These are phyloP conservation scores for Cyanoderma ruficeps DNA, from an alignment of 2,113 vertebrate species.

Conservation along the genomic window DNA sequence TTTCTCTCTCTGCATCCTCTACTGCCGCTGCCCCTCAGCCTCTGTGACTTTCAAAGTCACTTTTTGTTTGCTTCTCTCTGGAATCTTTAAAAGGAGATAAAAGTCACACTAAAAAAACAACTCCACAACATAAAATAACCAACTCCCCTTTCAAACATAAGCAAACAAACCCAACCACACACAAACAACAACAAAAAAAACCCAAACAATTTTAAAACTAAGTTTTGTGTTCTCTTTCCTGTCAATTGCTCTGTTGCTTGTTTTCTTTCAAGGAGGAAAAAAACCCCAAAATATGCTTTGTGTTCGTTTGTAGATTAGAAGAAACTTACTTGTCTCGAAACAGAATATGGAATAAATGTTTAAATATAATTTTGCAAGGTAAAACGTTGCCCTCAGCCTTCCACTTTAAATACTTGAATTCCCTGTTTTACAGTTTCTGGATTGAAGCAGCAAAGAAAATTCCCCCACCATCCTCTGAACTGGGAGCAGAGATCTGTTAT, in stretches of 20 bases:
- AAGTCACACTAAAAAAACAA: neutral
- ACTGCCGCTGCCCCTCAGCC: rapidly evolving
- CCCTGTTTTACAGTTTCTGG: neutral
- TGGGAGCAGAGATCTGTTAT: neutral
- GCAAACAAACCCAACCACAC: neutral
- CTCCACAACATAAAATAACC: neutral
- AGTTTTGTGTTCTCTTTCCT: neutral
- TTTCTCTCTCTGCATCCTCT: neutral
- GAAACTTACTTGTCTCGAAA: neutral
- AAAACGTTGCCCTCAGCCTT: neutral
- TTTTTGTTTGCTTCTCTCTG: neutral
- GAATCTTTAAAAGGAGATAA: neutral
- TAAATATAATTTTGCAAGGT: neutral
- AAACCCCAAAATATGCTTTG: neutral
- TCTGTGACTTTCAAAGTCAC: neutral
- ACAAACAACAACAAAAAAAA: neutral
- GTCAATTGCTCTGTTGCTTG: neutral
- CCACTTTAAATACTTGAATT: neutral
- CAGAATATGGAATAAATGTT: neutral
- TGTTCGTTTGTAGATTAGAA: neutral
- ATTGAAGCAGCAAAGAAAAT: neutral
- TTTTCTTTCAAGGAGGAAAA: neutral
- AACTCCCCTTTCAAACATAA: neutral
- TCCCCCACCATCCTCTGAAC: neutral
- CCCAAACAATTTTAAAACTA: neutral